Base-by-base conservation (phyloP, 2,113 vertebrate genomes). In the Zonotrichia leucophrys region DNA sequence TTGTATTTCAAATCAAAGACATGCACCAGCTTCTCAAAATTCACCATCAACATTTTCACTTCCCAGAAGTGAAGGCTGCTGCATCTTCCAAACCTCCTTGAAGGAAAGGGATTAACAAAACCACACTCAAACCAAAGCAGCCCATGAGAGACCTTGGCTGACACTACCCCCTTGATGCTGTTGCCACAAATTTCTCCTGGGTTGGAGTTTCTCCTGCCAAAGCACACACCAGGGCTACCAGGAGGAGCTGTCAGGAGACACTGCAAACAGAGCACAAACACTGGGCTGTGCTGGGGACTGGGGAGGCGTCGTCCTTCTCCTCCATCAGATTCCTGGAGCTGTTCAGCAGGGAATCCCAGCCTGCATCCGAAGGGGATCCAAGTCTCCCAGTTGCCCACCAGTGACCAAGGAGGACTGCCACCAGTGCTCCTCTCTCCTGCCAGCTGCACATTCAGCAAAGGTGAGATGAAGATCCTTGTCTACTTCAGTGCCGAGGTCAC, bases 261-360 rank as follows among this genome's bases (percentile, higher is more conserved):
- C 83, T 88, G 77, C 88, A 96, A 95, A 97, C 90, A 96, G 56
- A 90, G 87, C 91, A 89, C 86, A 95, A 97, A 97, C 90, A 92
- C 52, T 31, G 69, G 69, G 42, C 62, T 75, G 46, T 55, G 84
- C 67, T 17, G 44, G 41, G 87, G 79, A 92, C 1, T 92, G 93
- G 46, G 56, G 58, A 73, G 90, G 87, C 8, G n/a, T 87, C 66
- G 20, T 81, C 56, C 37, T 73, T 92, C 91, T 96, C 66, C 70
- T 91, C 75, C 46, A 86, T 1, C 1, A 80, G 83, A 97, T 96
- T 96, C 96, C 90, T 96, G 64, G 92, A 75, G 97, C 97, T 92
- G 92, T 64, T 95, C 74, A 72, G 60, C 87, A 77, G 41, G 62
- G 91, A 93, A 94, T 92, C 83, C 69, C 88, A 93, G 60, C 49